Conservation (phyloP, 2,888 invertebrate genomes). For the Magallana nippona region DNA sequence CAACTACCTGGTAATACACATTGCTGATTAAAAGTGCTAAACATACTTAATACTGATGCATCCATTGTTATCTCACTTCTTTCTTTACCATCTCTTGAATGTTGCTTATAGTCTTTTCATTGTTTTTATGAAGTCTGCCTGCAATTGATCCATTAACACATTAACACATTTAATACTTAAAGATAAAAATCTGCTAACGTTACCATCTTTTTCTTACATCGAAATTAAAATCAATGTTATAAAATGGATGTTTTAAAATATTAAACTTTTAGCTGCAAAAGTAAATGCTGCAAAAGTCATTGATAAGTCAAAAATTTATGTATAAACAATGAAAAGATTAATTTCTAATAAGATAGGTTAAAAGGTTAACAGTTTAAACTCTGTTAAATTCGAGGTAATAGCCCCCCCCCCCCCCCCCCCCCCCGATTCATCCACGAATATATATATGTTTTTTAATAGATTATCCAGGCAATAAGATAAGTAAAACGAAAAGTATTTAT, state of each 20-base stretch:
- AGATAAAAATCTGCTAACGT: background rate
- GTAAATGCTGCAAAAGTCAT: too few species aligned
- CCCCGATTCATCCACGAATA: background rate
- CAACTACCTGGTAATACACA: too few species aligned
- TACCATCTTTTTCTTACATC: background rate
- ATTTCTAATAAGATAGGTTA: background rate
- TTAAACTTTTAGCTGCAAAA: too few species aligned
- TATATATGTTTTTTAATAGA: background rate
- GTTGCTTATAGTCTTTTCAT: too few species aligned
- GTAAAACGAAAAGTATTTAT: background rate
- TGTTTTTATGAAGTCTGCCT: too few species aligned
- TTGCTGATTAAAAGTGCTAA: background rate
- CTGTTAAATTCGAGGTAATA: too few species aligned
- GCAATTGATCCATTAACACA: background rate
- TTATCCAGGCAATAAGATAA: background rate
- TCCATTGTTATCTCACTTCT: background rate
- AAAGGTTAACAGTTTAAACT: background rate
- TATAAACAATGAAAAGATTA: background rate
- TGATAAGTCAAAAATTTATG: too few species aligned
- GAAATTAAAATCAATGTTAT: background rate
- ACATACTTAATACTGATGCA: constrained; percentile 16
- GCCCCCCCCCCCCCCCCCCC: background rate
- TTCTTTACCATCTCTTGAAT: background rate
- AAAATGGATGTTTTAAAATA: too few species aligned
- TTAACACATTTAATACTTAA: background rate